Evolutionary conservation across 2,113 vertebrate species (phyloP).

Genomic region (Gadus chalcogrammus): DNA sequence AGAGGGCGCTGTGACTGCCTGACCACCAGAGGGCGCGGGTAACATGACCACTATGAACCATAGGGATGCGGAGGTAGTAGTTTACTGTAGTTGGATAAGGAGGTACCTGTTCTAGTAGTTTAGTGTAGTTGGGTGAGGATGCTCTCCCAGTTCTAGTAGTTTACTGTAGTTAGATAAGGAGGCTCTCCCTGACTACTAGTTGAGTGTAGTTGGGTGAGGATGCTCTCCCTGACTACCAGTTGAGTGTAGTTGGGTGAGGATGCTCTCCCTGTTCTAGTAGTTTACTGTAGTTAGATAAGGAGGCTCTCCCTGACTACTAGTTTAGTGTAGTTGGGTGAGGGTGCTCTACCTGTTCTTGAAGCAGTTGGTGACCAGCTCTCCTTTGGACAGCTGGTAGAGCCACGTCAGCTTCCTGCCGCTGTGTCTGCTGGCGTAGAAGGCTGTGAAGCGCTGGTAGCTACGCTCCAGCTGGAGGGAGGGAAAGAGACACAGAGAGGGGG

Average conservation of each 20-base stretch:
- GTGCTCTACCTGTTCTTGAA: constrained; percentile 96
- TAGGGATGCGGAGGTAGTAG: no score
- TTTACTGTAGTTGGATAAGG: no score
- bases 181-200: neutral
- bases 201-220: no score
- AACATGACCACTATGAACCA: no score
- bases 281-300: constrained; percentile 65
- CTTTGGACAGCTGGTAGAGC: constrained; percentile 98
- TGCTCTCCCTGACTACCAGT: no score
- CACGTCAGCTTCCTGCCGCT: constrained; percentile 96
- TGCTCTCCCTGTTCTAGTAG: constrained; percentile 43
- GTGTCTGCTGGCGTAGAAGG: constrained; percentile 97
- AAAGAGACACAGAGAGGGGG: neutral
- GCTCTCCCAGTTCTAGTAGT: no score
- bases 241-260: constrained; percentile 70
- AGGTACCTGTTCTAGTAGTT: no score
- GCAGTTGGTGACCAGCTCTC: constrained; percentile 97
- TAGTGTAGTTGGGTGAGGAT: no score
- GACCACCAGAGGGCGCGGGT: no score
- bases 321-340: constrained; percentile 65
- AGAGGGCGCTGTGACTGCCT: no score
- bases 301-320: constrained; percentile 56
- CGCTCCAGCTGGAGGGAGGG: constrained; percentile 48
- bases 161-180: no score
- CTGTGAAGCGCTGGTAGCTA: constrained; percentile 93